A percentile compares a stretch with the other conserved stretches of the same genome.
phyloP scores from a whole-genome alignment of 2,888 invertebrate genomes.

The Eupithecia dodoneata region DNA sequence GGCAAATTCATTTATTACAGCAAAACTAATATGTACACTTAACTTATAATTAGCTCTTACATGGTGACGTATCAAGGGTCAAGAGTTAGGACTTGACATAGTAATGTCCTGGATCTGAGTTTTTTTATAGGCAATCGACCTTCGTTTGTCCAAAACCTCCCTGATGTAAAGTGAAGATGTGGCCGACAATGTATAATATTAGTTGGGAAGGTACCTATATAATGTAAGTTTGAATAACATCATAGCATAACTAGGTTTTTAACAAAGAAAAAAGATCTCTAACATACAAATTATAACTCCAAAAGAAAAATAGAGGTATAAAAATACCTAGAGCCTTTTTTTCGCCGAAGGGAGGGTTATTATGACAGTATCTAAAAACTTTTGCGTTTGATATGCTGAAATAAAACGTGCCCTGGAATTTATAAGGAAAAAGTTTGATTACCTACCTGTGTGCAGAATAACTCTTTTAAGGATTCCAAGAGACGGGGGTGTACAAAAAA shows the following conservation, averaged over 20 bases:
- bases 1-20: no score
- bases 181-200: no score
- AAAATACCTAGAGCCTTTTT: background rate
- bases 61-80: no score
- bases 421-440: slow-evolving; percentile 3
- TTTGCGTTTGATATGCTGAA: slow-evolving; percentile 31
- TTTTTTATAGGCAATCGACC: no score
- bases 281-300: background rate
- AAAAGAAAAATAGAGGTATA: slow-evolving; percentile 1
- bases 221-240: no score
- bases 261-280: background rate
- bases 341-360: slow-evolving; percentile 24
- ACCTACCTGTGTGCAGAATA: slow-evolving; percentile 8
- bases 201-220: no score
- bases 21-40: no score
- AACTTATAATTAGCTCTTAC: no score
- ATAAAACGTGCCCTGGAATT: slow-evolving; percentile 21
- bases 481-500: background rate
- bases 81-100: no score
- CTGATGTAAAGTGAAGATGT: no score
- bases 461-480: background rate
- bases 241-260: background rate
- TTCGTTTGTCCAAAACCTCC: no score
- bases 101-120: no score
- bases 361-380: slow-evolving; percentile 34